These are phyloP conservation scores for Euleptes europaea DNA, from an alignment of 2,113 vertebrate species.

Conservation along the genomic window DNA sequence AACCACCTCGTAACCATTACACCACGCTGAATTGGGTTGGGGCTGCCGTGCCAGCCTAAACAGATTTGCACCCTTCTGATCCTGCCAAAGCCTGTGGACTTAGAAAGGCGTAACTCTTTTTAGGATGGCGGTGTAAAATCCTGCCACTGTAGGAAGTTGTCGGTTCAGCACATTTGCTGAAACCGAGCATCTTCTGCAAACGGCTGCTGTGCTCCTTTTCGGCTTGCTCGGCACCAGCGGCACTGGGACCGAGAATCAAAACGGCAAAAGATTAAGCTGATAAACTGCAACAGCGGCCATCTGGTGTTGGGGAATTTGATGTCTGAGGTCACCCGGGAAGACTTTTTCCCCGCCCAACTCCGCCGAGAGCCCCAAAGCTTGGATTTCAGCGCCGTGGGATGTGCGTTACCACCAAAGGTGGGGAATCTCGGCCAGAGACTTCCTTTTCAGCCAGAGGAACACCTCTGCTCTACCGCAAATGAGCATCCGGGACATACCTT, in stretches of 20 bases:
- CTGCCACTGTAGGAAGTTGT: no score
- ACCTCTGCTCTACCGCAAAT: conserved; percentile 4
- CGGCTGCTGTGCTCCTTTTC: not conserved
- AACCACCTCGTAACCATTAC: no score
- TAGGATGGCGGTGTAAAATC: no score
- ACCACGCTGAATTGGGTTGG: no score
- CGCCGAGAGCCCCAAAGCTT: conserved; percentile 67
- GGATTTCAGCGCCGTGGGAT: conserved; percentile 71
- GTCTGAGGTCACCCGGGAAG: conserved; percentile 52
- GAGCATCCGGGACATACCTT: not conserved
- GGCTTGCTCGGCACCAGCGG: conserved; percentile 9
- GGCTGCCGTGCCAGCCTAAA: no score
- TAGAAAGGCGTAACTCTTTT: no score
- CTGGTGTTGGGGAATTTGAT: conserved; percentile 68
- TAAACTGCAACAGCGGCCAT: conserved; percentile 56
- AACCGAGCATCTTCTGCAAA: not conserved
- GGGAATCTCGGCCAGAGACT: conserved; percentile 50
- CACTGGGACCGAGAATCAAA: conserved; percentile 9
- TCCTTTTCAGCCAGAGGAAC: conserved; percentile 9
- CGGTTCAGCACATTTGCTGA: no score
- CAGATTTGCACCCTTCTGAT: no score
- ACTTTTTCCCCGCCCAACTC: conserved; percentile 21
- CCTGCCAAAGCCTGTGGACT: no score
- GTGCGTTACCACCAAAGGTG: conserved; percentile 67
- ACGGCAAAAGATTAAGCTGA: conserved; percentile 44